Evolutionary conservation across 2,888 invertebrate genomes (phyloP).

Genomic region (Philereme vetulata): DNA sequence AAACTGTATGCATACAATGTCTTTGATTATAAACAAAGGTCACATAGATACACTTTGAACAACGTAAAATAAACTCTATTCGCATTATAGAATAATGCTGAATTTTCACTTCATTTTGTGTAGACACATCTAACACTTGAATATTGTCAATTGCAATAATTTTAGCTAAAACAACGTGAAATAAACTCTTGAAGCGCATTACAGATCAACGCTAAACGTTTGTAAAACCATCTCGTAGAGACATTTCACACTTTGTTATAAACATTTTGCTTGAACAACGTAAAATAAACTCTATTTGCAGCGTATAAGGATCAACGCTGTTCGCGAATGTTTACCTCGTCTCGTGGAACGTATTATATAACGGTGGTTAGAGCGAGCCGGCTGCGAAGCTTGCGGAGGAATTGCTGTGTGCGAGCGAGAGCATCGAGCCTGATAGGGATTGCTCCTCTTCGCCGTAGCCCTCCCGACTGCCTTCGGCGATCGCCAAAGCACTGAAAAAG

Average conservation of each 20-base stretch:
- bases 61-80: slow-evolving; percentile 1
- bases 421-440: slow-evolving; percentile 96
- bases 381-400: slow-evolving; percentile 96
- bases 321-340: slow-evolving; percentile 18
- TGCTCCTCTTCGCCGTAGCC: slow-evolving; percentile 95
- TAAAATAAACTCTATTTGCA: slow-evolving; percentile 16
- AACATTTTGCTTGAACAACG: slow-evolving; percentile 7
- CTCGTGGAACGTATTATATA: slow-evolving; percentile 16
- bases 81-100: too few relatives aligned
- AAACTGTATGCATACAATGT: too few relatives aligned
- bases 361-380: slow-evolving; percentile 85
- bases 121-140: too few relatives aligned
- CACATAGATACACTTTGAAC: neutral
- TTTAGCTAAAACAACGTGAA: too few relatives aligned
- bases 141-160: too few relatives aligned
- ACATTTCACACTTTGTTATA: slow-evolving; percentile 3
- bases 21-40: neutral
- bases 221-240: too few relatives aligned
- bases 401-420: slow-evolving; percentile 97
- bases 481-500: slow-evolving; percentile 91
- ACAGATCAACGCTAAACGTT: slow-evolving; percentile 1
- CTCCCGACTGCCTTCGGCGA: slow-evolving; percentile 95
- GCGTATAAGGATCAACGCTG: slow-evolving; percentile 10
- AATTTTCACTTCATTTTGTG: too few relatives aligned
- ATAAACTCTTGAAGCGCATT: slow-evolving; percentile 13